A percentile compares a stretch with the other conserved stretches of the same genome.
phyloP scores from a whole-genome alignment of 2,888 invertebrate genomes.

The Epirrhoe tristata region DNA sequence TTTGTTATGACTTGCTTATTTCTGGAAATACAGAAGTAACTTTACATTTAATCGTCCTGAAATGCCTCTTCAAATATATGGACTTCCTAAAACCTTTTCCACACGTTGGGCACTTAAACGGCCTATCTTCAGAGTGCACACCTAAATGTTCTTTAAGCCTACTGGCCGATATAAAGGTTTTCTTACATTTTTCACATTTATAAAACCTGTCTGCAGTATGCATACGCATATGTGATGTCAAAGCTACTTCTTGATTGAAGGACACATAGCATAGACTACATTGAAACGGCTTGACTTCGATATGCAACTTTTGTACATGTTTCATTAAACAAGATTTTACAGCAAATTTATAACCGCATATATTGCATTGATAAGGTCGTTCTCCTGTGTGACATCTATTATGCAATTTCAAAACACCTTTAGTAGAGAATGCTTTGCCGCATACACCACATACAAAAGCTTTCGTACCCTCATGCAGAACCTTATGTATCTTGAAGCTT shows the following conservation, averaged over 20 bases:
- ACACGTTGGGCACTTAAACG: conserved; percentile 12
- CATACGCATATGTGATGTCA: conserved; percentile 5
- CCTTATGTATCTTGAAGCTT: conserved; percentile 10
- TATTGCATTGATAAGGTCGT: conserved; percentile 7
- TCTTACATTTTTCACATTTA: conserved; percentile 16
- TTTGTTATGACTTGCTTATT: too few species aligned
- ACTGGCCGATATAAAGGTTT: conserved; percentile 16
- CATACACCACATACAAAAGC: conserved; percentile 17
- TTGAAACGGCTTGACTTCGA: conserved; percentile 16
- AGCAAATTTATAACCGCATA: conserved; percentile 6
- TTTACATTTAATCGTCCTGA: conserved; percentile 16
- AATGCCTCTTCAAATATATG: conserved; percentile 18
- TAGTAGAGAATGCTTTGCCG: conserved; percentile 11
- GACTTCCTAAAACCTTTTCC: conserved; percentile 15
- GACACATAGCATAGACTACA: conserved; percentile 17
- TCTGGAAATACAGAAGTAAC: not conserved
- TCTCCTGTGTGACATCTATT: conserved; percentile 18
- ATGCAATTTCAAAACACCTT: conserved; percentile 13
- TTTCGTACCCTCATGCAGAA: conserved; percentile 12
- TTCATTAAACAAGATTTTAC: conserved; percentile 20
- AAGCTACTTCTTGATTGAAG: conserved; percentile 12
- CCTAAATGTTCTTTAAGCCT: conserved; percentile 18
- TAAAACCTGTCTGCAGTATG: conserved; percentile 4
- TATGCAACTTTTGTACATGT: conserved; percentile 16
- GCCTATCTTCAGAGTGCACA: conserved; percentile 15